Evolutionary conservation across 2,888 invertebrate species (phyloP).

Genomic region (Tetragonisca angustula): DNA sequence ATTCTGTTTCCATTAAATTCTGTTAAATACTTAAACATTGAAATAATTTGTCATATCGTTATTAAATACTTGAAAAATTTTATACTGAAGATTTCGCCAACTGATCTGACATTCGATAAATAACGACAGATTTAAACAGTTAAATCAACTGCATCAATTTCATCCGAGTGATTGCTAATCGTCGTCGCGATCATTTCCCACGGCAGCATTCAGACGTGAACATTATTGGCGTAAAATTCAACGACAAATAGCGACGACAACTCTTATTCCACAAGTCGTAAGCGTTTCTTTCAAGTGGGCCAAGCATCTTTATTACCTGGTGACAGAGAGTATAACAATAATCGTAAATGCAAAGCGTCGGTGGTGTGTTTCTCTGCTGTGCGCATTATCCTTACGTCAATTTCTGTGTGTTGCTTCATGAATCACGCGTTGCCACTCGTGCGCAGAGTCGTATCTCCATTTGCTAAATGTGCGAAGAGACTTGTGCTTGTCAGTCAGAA

Average conservation of each 20-base stretch:
- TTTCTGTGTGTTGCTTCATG: not conserved
- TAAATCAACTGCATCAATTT: too few species aligned
- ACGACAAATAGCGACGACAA: not conserved
- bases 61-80: too few species aligned
- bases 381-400: slow-evolving; percentile 26
- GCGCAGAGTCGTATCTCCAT: not conserved
- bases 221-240: too few species aligned
- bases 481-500: slow-evolving; percentile 21
- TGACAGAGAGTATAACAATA: not conserved
- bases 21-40: too few species aligned
- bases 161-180: too few species aligned
- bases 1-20: too few species aligned
- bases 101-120: too few species aligned
- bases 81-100: too few species aligned
- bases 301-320: slow-evolving; percentile 17
- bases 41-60: too few species aligned
- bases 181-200: too few species aligned
- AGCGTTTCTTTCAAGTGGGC: slow-evolving; percentile 32
- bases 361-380: slow-evolving; percentile 20
- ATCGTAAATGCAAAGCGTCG: slow-evolving; percentile 23
- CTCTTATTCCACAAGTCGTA: not conserved
- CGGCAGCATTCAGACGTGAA: too few species aligned
- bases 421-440: not conserved
- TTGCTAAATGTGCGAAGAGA: slow-evolving; percentile 28
- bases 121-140: too few species aligned